Evolutionary conservation across 1,140 invertebrate genomes (phyloP).

Genomic region (Lepidurus apus): DNA sequence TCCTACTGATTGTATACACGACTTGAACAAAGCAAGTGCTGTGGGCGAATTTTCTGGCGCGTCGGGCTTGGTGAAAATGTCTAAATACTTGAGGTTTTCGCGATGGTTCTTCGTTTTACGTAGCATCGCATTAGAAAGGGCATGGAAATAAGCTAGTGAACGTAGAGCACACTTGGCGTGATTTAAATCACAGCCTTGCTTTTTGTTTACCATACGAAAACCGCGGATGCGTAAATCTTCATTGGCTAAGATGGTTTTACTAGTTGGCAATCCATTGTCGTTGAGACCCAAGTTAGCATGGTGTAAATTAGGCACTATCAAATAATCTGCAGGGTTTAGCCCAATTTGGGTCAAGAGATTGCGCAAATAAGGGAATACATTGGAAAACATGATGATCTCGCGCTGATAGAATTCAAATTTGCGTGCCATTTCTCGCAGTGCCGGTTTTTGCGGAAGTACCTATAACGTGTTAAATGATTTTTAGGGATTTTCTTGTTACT

Average conservation of each 20-base stretch:
- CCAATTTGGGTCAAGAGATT: conserved; percentile 13
- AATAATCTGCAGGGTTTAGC: not conserved
- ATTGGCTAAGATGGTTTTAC: conserved; percentile 18
- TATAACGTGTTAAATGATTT: not conserved
- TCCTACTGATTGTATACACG: not conserved
- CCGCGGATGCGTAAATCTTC: conserved; percentile 28
- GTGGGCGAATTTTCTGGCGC: not conserved
- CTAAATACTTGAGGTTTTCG: not conserved
- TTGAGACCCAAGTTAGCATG: not conserved
- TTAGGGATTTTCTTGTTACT: not conserved
- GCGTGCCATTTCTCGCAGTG: conserved; percentile 17
- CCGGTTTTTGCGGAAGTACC: conserved; percentile 30
- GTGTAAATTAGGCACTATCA: not conserved
- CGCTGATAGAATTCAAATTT: conserved; percentile 26
- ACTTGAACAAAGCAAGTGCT: not conserved
- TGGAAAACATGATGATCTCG: conserved; percentile 26
- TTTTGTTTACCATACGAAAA: conserved; percentile 32
- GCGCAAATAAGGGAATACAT: conserved; percentile 23
- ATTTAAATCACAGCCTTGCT: conserved; percentile 31
- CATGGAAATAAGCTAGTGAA: conserved; percentile 33
- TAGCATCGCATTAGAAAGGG: not conserved
- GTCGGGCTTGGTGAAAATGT: not conserved
- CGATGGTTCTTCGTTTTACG: conserved; percentile 16
- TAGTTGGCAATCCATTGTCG: not conserved
- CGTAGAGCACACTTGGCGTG: conserved; percentile 26